These are phyloP conservation scores for Phenganax stokvisi DNA, from an alignment of 92 coral and sea anemone species.

Conservation along the genomic window DNA sequence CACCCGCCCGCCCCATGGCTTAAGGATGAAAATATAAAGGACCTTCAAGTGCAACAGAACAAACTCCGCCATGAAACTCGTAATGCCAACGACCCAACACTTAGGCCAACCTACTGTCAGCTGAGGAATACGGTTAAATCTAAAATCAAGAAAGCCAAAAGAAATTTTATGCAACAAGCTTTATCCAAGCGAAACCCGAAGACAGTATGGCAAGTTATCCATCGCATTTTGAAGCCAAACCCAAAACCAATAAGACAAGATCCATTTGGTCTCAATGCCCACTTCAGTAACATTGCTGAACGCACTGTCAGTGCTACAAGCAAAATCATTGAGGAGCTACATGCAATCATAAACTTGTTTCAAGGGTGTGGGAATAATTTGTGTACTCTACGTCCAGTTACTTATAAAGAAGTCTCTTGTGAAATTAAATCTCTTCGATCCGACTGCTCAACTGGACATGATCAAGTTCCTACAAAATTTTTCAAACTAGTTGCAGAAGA, in stretches of 20 bases:
- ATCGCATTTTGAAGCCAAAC: conserved; percentile 19
- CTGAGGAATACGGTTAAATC: conserved; percentile 15
- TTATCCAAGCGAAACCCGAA: conserved; percentile 21
- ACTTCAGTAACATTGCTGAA: conserved; percentile 2
- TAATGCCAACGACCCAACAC: conserved; percentile 16
- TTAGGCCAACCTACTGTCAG: conserved; percentile 14
- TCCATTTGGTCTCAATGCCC: neutral
- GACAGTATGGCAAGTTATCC: conserved; percentile 37
- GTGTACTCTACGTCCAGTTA: neutral
- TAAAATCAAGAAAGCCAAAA: conserved; percentile 41
- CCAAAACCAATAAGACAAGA: conserved; percentile 21
- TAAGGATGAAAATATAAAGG: conserved; percentile 11
- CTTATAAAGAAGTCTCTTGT: no score
- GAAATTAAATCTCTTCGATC: conserved; percentile 3
- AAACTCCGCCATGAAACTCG: conserved; percentile 28
- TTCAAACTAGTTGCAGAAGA: neutral
- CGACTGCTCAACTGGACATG: neutral
- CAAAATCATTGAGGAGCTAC: neutral
- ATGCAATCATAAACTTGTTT: neutral
- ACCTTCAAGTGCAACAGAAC: conserved; percentile 24
- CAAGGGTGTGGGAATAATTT: neutral
- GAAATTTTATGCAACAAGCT: conserved; percentile 37
- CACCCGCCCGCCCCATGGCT: conserved; percentile 38
- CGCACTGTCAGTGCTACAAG: neutral
- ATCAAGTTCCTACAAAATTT: neutral